Percentiles rank a stretch among this genome's conserved stretches.
Evolutionary conservation across 2,797 vertebrate species (phyloP).

Genomic region (Vespertilio murinus): DNA sequence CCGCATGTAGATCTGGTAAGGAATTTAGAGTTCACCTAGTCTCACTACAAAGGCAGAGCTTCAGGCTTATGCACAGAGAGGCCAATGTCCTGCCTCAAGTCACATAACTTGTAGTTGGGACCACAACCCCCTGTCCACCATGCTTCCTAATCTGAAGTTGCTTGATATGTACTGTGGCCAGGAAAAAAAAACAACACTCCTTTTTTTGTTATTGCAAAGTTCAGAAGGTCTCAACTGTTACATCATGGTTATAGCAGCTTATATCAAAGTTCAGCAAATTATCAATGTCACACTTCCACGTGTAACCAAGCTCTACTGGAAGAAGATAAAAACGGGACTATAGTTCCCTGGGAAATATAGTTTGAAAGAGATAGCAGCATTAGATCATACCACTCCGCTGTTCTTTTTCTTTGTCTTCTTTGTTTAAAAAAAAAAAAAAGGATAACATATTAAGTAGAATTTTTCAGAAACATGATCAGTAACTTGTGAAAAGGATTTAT

Average conservation of each 20-base stretch:
- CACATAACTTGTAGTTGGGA: not conserved
- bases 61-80: not conserved
- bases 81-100: not conserved
- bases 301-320: constrained; percentile 50
- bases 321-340: constrained; percentile 76
- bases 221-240: not conserved
- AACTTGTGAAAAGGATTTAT: not conserved
- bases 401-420: not conserved
- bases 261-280: constrained; percentile 77
- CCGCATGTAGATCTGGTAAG: not conserved
- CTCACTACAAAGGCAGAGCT: not conserved
- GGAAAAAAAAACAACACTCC: not conserved
- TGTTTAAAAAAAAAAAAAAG: constrained; percentile 25
- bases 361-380: not conserved
- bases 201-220: constrained; percentile 20
- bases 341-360: constrained; percentile 19
- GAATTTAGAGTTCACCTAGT: constrained; percentile 8
- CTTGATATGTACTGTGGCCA: not conserved
- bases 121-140: not conserved
- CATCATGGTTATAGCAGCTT: constrained; percentile 9
- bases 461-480: constrained; percentile 34
- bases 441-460: not conserved
- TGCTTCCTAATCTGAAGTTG: not conserved
- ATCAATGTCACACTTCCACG: constrained; percentile 68
- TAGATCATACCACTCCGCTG: not conserved